Conservation (phyloP, 2,797 vertebrate genomes). For the Channallabes apus region DNA sequence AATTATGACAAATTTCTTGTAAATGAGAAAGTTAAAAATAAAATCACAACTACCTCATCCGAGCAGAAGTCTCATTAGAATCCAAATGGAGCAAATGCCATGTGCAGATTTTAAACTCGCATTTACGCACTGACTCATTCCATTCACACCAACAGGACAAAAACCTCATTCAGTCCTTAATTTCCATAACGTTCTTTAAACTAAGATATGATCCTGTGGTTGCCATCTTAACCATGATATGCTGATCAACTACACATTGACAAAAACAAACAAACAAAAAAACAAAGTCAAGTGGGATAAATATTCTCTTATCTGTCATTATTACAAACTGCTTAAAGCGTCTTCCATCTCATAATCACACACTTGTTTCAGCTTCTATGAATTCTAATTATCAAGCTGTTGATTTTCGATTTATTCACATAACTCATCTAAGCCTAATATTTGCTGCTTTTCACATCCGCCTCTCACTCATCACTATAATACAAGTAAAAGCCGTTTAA, state of each 20-base stretch:
- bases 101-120: neutral
- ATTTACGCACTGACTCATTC: neutral
- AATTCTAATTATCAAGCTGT: constrained; percentile 13
- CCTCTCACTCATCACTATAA: neutral
- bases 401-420: constrained; percentile 10
- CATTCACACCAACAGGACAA: neutral
- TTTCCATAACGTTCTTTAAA: neutral
- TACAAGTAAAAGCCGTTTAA: neutral
- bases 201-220: neutral
- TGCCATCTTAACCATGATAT: neutral
- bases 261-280: neutral
- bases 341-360: neutral
- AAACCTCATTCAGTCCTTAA: neutral
- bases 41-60: neutral
- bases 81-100: neutral
- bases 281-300: neutral
- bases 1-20: neutral
- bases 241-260: neutral
- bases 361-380: neutral
- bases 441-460: neutral
- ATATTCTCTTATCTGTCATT: neutral
- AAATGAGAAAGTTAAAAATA: neutral
- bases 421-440: neutral
- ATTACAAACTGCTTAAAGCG: neutral
- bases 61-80: neutral